Percentiles rank a stretch among this genome's conserved stretches.
phyloP scores from a whole-genome alignment of 1,140 invertebrate genomes.

The Chelonus insularis region DNA sequence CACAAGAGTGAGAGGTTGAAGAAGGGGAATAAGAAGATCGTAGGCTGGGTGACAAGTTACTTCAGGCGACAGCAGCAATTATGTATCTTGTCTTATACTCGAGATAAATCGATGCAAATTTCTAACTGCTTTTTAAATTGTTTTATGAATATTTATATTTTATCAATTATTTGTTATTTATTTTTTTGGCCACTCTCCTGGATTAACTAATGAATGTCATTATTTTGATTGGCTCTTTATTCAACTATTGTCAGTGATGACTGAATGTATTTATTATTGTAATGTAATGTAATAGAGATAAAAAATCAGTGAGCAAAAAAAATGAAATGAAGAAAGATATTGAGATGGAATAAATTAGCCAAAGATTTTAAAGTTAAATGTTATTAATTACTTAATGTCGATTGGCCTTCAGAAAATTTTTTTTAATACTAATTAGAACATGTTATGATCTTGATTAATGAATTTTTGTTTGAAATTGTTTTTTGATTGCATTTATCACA shows the following conservation, averaged over 20 bases:
- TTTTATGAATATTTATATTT: not conserved
- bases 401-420: no score
- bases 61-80: not conserved
- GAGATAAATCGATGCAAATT: not conserved
- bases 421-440: no score
- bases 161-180: not conserved
- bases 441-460: no score
- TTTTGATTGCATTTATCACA: no score
- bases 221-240: not conserved
- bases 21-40: not conserved
- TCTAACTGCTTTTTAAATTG: not conserved
- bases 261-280: no score
- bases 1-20: not conserved
- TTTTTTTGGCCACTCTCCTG: not conserved
- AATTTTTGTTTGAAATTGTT: no score
- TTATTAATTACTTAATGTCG: no score
- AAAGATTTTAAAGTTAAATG: no score
- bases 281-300: no score
- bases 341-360: not conserved
- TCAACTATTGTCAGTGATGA: no score
- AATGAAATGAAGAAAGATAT: not conserved
- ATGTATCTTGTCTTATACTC: slow-evolving; percentile 7
- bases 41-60: slow-evolving; percentile 14
- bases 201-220: not conserved
- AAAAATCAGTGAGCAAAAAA: no score